Percentiles rank a stretch among this genome's conserved stretches.
phyloP scores from a whole-genome alignment of 2,797 vertebrate species.

The Ctenopoma multispine region DNA sequence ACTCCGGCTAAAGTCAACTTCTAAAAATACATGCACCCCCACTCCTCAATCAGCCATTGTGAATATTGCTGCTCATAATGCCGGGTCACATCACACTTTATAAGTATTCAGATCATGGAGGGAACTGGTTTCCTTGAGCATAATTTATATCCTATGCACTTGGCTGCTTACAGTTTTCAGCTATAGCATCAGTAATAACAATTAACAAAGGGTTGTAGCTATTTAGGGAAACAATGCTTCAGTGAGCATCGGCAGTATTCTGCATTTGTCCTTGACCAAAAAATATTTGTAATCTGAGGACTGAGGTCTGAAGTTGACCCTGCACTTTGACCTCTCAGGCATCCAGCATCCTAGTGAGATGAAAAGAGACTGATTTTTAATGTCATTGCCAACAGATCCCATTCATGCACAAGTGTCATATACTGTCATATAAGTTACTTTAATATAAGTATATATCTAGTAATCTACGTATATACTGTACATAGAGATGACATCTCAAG shows the following conservation, averaged over 20 bases:
- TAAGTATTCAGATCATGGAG: slow-evolving; percentile 36
- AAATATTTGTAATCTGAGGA: background rate
- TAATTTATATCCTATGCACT: background rate
- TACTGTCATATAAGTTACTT: too few relatives aligned
- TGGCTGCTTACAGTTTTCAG: background rate
- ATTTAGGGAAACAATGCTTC: background rate
- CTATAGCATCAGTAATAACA: too few relatives aligned
- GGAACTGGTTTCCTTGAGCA: background rate
- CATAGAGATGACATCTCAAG: slow-evolving; percentile 2
- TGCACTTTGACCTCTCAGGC: slow-evolving; percentile 6
- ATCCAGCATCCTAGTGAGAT: background rate
- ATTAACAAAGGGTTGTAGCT: background rate
- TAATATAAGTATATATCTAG: too few relatives aligned
- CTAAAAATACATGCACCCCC: slow-evolving; percentile 20
- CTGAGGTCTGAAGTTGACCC: background rate
- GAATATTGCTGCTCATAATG: slow-evolving; percentile 20
- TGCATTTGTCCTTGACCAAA: slow-evolving; percentile 1
- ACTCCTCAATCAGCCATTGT: background rate
- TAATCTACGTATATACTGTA: too few relatives aligned
- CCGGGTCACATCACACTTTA: slow-evolving; percentile 7
- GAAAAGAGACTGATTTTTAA: background rate
- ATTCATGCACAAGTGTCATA: background rate
- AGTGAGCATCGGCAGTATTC: background rate
- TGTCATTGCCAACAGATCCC: background rate
- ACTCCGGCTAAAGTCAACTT: background rate